phyloP scores from a whole-genome alignment of 2,888 invertebrate genomes.

The Alcis repandata region DNA sequence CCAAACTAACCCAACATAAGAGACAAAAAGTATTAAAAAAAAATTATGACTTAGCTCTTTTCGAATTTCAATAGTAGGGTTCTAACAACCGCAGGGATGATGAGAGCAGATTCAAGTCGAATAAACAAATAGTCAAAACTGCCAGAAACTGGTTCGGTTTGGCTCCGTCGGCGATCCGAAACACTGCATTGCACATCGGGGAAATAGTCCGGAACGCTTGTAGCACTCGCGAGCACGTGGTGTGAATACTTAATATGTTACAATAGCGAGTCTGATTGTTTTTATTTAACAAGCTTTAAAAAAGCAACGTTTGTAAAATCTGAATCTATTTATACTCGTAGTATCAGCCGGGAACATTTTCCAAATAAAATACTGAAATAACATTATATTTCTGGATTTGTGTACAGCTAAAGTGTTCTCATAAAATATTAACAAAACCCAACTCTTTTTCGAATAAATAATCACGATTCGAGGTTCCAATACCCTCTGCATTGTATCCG shows the following conservation, averaged over 20 bases:
- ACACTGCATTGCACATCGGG: constrained; percentile 43
- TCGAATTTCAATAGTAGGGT: constrained; percentile 6
- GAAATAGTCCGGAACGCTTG: constrained; percentile 36
- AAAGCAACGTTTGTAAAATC: too few relatives aligned
- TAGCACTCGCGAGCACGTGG: constrained; percentile 8
- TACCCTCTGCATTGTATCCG: constrained; percentile 6
- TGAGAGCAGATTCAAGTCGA: constrained; percentile 63
- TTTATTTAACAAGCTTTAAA: too few relatives aligned
- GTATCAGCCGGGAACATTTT: too few relatives aligned
- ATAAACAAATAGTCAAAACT: constrained; percentile 61
- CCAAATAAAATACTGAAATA: too few relatives aligned
- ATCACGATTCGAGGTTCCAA: neutral
- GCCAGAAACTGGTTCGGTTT: constrained; percentile 46
- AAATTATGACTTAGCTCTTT: neutral
- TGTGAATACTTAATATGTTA: constrained; percentile 26
- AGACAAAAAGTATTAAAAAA: too few relatives aligned
- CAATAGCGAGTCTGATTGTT: neutral
- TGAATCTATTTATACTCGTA: too few relatives aligned
- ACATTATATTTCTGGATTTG: neutral
- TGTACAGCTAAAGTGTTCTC: neutral
- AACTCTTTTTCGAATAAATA: constrained; percentile 3
- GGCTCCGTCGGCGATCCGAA: constrained; percentile 36
- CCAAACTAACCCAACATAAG: too few relatives aligned
- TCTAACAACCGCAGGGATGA: constrained; percentile 49
- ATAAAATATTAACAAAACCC: neutral